Conservation (phyloP, 64 coral and sea anemone genomes). For the Astreopora myriophthalma region DNA sequence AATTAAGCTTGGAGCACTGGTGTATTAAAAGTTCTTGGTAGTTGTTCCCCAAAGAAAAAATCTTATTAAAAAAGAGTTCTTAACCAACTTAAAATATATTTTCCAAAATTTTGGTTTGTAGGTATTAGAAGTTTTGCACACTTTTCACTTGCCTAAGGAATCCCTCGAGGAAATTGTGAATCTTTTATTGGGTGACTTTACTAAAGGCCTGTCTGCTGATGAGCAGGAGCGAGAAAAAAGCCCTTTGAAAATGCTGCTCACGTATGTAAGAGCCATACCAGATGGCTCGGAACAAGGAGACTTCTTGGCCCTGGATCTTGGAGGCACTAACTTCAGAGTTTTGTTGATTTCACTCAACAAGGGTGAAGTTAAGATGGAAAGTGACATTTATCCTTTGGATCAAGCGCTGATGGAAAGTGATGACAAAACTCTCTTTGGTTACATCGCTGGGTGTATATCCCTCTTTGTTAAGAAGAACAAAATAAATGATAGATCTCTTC, state of each 20-base stretch:
- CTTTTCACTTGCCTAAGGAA: conserved; percentile 68
- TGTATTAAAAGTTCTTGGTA: too few relatives aligned
- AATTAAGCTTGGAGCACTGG: too few relatives aligned
- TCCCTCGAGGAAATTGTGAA: conserved; percentile 73
- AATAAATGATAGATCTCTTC: conserved; percentile 69
- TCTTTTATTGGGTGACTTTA: conserved; percentile 73
- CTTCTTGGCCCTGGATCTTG: conserved; percentile 94
- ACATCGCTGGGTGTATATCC: conserved; percentile 93
- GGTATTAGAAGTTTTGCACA: conserved; percentile 33
- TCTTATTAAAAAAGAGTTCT: too few relatives aligned
- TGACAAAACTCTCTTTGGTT: conserved; percentile 89
- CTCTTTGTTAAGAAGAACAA: conserved; percentile 89
- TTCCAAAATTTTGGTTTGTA: not conserved
- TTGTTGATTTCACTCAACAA: conserved; percentile 76
- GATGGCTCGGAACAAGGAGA: conserved; percentile 84
- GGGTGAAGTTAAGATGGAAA: conserved; percentile 86
- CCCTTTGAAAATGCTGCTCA: conserved; percentile 87
- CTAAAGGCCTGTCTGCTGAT: conserved; percentile 91
- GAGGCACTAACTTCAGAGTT: conserved; percentile 95
- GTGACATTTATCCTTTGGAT: conserved; percentile 74
- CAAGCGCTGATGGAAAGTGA: conserved; percentile 92
- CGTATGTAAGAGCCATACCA: conserved; percentile 83
- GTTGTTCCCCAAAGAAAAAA: too few relatives aligned
- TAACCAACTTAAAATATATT: too few relatives aligned
- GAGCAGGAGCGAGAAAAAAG: conserved; percentile 53